Evolutionary conservation across 2,113 vertebrate genomes (phyloP).

Genomic region (Pomatorhinus ruficollis): DNA sequence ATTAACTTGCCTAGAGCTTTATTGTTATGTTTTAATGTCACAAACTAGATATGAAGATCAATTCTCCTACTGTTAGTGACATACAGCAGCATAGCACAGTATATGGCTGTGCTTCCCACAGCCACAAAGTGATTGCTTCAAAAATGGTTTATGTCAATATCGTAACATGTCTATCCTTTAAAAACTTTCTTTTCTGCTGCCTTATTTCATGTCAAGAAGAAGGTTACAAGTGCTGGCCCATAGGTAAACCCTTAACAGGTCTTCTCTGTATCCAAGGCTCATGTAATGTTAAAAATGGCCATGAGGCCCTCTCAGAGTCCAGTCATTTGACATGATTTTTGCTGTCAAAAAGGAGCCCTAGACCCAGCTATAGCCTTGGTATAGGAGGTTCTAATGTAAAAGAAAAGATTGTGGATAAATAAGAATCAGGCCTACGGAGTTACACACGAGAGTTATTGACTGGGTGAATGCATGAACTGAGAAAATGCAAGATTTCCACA

Average conservation of each 20-base stretch:
- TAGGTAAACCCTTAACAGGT: neutral
- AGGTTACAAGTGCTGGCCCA: neutral
- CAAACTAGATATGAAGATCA: neutral
- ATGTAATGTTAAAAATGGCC: neutral
- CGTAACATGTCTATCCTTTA: neutral
- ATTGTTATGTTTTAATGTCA: neutral
- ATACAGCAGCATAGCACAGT: neutral
- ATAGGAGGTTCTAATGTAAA: neutral
- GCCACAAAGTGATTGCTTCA: neutral
- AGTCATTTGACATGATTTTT: neutral
- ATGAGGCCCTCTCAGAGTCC: neutral
- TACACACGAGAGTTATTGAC: neutral
- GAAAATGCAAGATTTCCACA: neutral
- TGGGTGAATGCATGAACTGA: accelerated
- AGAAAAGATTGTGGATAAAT: neutral
- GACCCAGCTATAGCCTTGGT: neutral
- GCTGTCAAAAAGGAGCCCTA: neutral
- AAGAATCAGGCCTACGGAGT: neutral
- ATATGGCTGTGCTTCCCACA: neutral
- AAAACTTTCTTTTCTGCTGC: neutral
- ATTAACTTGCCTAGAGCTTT: neutral
- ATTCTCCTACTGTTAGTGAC: neutral
- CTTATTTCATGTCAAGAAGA: neutral
- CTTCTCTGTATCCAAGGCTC: neutral
- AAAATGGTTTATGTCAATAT: neutral